A percentile compares a stretch with the other conserved stretches of the same genome.
phyloP scores from a whole-genome alignment of 2,888 invertebrate species.

The Athalia rosae region DNA sequence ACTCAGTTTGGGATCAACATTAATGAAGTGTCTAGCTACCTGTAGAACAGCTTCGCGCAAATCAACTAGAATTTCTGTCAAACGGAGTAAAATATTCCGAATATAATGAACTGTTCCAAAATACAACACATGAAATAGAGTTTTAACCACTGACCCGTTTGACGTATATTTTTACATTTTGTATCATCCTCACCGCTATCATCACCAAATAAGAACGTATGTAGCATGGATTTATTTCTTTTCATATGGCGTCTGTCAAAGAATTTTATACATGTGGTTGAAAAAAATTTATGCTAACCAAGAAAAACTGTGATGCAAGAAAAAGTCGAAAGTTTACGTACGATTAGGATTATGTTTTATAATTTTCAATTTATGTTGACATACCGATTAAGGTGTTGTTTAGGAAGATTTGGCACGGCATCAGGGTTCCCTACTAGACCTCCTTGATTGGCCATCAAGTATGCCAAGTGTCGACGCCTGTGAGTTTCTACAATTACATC shows the following conservation, averaged over 20 bases:
- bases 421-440: conserved; percentile 94
- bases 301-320: background rate
- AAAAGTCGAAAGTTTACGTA: background rate
- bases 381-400: conserved; percentile 89
- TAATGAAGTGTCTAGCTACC: conserved; percentile 94
- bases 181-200: conserved; percentile 86
- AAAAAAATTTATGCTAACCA: conserved; percentile 23
- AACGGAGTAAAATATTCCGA: background rate
- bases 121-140: conserved; percentile 25
- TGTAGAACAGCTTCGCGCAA: conserved; percentile 96
- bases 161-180: conserved; percentile 96
- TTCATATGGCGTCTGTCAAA: conserved; percentile 87
- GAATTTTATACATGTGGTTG: conserved; percentile 44
- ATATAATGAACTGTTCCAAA: background rate
- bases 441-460: conserved; percentile 97
- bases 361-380: conserved; percentile 26
- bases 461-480: conserved; percentile 92
- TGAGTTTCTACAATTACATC: conserved; percentile 92
- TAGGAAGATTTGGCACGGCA: conserved; percentile 92
- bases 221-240: conserved; percentile 92
- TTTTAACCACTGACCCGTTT: conserved; percentile 79
- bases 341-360: background rate
- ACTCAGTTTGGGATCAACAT: conserved; percentile 91
- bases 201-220: conserved; percentile 90
- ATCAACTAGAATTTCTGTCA: conserved; percentile 94